phyloP scores from a whole-genome alignment of 37 sponge, comb jelly and placozoan genomes.

The Diacarnus erythraeanus region DNA sequence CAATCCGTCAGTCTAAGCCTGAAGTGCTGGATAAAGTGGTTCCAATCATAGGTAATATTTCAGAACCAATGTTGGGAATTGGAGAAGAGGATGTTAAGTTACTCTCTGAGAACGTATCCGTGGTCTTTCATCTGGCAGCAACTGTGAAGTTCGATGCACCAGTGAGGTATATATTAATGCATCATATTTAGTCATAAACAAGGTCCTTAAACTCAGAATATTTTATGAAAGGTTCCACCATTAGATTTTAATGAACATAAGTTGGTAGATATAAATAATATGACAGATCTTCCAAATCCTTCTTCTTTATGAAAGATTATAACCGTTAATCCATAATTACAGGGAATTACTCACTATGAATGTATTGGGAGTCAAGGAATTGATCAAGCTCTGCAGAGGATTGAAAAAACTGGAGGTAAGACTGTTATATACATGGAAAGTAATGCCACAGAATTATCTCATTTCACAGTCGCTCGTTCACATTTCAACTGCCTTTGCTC shows the following conservation, averaged over 20 bases:
- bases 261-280: background rate
- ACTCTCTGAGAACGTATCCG: slow-evolving; percentile 57
- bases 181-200: too few relatives aligned
- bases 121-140: slow-evolving; percentile 88
- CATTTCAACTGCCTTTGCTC: slow-evolving; percentile 88
- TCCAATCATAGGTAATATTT: slow-evolving; percentile 62
- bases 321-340: slow-evolving; percentile 1
- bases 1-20: slow-evolving; percentile 42
- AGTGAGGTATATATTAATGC: slow-evolving; percentile 37
- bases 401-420: slow-evolving; percentile 54
- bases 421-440: background rate
- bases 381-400: slow-evolving; percentile 46
- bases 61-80: slow-evolving; percentile 48
- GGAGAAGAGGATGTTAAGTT: slow-evolving; percentile 59
- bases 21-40: slow-evolving; percentile 55
- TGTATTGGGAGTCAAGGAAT: slow-evolving; percentile 45
- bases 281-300: too few relatives aligned
- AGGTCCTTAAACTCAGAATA: too few relatives aligned
- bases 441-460: background rate
- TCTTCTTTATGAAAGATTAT: too few relatives aligned
- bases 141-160: slow-evolving; percentile 84
- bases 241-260: slow-evolving; percentile 7
- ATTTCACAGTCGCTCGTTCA: slow-evolving; percentile 76
- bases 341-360: slow-evolving; percentile 67
- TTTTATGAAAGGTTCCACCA: too few relatives aligned